Conservation (phyloP, 2,113 vertebrate species). For the Siniperca chuatsi region DNA sequence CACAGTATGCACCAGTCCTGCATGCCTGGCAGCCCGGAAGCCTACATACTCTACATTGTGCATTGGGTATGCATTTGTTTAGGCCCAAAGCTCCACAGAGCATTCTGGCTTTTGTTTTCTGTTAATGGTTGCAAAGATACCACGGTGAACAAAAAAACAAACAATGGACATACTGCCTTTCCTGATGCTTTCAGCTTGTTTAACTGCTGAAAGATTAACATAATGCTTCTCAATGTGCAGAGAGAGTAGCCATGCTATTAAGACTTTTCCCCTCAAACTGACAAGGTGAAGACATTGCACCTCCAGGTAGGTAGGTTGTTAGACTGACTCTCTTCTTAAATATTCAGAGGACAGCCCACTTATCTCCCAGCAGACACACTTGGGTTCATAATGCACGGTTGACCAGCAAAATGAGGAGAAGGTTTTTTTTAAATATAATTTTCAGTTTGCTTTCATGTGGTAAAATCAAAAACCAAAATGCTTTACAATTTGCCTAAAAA, state of each 20-base stretch:
- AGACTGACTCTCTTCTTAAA: constrained; percentile 22
- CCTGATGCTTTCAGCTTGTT: constrained; percentile 3
- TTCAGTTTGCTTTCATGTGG: not conserved
- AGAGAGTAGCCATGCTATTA: constrained; percentile 12
- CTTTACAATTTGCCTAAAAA: not conserved
- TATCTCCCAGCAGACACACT: constrained; percentile 26
- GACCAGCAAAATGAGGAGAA: constrained; percentile 1
- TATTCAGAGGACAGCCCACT: constrained; percentile 28
- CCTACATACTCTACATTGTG: too few species aligned
- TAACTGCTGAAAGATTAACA: constrained; percentile 24
- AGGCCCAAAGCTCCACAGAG: not conserved
- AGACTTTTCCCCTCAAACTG: constrained; percentile 20
- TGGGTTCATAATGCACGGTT: constrained; percentile 11
- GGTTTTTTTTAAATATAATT: too few species aligned
- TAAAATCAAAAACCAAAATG: not conserved
- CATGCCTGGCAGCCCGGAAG: not conserved
- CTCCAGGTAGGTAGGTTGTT: constrained; percentile 21
- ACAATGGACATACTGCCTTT: not conserved
- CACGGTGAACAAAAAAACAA: not conserved
- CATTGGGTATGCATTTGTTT: not conserved
- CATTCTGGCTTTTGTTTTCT: not conserved
- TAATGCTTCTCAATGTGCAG: not conserved
- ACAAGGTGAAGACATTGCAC: constrained; percentile 24
- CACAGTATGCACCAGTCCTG: not conserved
- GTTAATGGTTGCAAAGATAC: not conserved